Conservation (phyloP, 2,888 invertebrate genomes). For the Spialia ferax region DNA sequence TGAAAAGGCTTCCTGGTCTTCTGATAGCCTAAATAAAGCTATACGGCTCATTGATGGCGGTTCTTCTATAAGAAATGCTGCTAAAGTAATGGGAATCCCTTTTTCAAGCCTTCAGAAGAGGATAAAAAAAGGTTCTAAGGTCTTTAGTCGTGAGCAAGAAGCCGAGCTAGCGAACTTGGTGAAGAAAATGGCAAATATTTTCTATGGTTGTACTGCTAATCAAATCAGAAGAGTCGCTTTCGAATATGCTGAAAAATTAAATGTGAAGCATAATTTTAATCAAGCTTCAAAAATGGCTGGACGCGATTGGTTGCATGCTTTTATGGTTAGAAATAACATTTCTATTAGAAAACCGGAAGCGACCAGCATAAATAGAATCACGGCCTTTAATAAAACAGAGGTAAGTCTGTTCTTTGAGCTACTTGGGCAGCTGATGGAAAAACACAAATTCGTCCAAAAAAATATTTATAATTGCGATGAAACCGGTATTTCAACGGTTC, state of each 20-base stretch:
- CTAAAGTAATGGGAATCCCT: neutral
- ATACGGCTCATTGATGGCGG: neutral
- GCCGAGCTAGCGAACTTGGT: neutral
- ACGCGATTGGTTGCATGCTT: slow-evolving; percentile 10
- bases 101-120: neutral
- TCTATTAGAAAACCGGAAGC: too few relatives aligned
- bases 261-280: neutral
- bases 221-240: neutral
- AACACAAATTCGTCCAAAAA: too few relatives aligned
- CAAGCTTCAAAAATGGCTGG: neutral
- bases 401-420: too few relatives aligned
- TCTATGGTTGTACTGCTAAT: neutral
- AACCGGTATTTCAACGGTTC: too few relatives aligned
- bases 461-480: too few relatives aligned
- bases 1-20: too few relatives aligned
- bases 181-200: neutral
- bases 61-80: neutral
- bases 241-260: slow-evolving; percentile 11
- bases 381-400: too few relatives aligned
- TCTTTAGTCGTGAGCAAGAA: neutral
- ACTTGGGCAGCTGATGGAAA: too few relatives aligned
- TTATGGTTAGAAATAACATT: slow-evolving; percentile 27
- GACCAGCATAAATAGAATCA: too few relatives aligned
- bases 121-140: neutral
- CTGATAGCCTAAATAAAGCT: neutral